A percentile compares a stretch with the other conserved stretches of the same genome.
Conservation (phyloP, 2,888 invertebrate genomes). For the Pimpla rufipes region DNA sequence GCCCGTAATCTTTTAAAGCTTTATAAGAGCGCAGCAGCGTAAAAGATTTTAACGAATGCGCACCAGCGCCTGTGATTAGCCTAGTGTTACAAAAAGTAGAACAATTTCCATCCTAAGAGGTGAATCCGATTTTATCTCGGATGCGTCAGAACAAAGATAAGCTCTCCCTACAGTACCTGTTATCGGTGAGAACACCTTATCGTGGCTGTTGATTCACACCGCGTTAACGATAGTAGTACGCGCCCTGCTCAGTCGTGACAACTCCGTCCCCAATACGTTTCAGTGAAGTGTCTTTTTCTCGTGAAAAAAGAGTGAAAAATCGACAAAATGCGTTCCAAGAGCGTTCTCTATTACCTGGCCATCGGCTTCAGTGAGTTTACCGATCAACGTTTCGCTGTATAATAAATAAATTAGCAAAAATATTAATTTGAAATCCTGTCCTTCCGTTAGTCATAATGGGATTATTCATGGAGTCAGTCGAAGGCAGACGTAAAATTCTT, state of each 20-base stretch:
- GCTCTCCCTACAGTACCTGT: slow-evolving; percentile 70
- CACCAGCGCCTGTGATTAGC: too few relatives aligned
- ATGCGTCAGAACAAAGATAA: slow-evolving; percentile 77
- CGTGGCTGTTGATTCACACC: slow-evolving; percentile 79
- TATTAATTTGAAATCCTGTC: slow-evolving; percentile 36
- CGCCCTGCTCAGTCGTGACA: slow-evolving; percentile 48
- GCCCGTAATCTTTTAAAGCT: too few relatives aligned
- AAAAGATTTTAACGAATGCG: too few relatives aligned
- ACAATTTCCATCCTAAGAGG: slow-evolving; percentile 48
- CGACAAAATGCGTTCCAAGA: slow-evolving; percentile 73
- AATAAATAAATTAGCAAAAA: neutral
- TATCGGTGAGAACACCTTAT: slow-evolving; percentile 77
- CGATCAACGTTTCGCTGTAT: neutral
- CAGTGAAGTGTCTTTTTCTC: slow-evolving; percentile 7
- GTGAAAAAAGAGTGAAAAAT: slow-evolving; percentile 20
- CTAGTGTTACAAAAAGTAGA: too few relatives aligned
- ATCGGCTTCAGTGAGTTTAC: slow-evolving; percentile 81
- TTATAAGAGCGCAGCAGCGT: too few relatives aligned
- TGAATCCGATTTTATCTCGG: slow-evolving; percentile 72
- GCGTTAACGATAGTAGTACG: slow-evolving; percentile 63
- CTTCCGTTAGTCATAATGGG: slow-evolving; percentile 88
- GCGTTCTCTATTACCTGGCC: slow-evolving; percentile 77
- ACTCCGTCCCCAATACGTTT: slow-evolving; percentile 9
- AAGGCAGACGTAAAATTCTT: slow-evolving; percentile 92
- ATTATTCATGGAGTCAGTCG: slow-evolving; percentile 90